Conservation (phyloP, 2,797 vertebrate genomes). For the Lepilemur septentrionalis region DNA sequence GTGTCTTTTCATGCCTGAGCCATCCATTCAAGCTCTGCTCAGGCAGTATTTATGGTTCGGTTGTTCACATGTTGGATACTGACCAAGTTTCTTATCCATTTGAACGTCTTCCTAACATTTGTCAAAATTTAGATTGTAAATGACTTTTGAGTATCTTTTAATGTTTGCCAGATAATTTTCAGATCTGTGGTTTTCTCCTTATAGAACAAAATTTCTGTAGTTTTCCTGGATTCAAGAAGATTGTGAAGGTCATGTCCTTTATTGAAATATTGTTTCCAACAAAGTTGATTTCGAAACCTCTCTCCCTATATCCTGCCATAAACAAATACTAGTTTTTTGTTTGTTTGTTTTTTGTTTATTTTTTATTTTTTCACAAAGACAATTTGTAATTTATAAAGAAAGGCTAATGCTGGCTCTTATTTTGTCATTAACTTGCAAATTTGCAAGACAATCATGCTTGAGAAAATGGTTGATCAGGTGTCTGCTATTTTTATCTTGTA, state of each 20-base stretch:
- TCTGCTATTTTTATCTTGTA: not conserved
- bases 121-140: not conserved
- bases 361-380: not conserved
- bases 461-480: not conserved
- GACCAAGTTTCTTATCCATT: not conserved
- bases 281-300: not conserved
- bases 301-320: not conserved
- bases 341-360: not conserved
- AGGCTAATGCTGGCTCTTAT: accelerated
- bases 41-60: accelerated
- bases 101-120: too few relatives aligned
- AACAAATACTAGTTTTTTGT: not conserved
- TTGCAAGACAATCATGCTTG: not conserved
- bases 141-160: not conserved
- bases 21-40: not conserved
- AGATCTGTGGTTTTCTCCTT: not conserved
- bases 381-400: not conserved
- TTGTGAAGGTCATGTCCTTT: not conserved
- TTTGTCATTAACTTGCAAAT: not conserved
- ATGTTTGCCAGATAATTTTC: accelerated
- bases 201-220: not conserved
- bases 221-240: not conserved
- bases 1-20: not conserved
- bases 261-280: not conserved
- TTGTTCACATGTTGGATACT: too few relatives aligned